Evolutionary conservation across 1,140 invertebrate genomes (phyloP), one percentile per base, ranked within the genome.

Genomic region (Anoplolepis gracilipes): DNA sequence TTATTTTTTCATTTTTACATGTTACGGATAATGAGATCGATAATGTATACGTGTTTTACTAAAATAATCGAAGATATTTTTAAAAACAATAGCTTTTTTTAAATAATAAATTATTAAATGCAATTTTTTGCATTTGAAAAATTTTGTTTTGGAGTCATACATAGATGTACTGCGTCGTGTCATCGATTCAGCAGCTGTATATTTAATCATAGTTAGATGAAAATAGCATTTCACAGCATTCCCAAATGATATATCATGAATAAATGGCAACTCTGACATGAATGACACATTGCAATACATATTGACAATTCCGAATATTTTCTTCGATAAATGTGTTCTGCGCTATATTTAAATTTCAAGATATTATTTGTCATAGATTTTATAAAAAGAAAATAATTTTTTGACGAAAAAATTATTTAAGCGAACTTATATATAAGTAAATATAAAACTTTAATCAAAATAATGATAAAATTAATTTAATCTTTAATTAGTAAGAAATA

Each of bases 151-250:
- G 13, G 10, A 49, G 5, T 39, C 1, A 22, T 36, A n/a, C 10
- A n/a, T 30, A 19, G 7, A 30, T 49, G 1, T 53, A 39, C 22
- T 65, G 42, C 11, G 65, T 65, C 33, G 33, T 57, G 65, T 57
- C 16, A 57, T 70, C 62, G 64, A 81, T 81, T 57, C 67, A n/a
- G 42, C 33, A 39, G 33, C 16, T 16, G 16, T 19, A 30, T 70
- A 81, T 81, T 81, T 70, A 57, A 25, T 70, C 19, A 49, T 30
- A 49, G 11, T 65, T 0, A 33, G 33, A 19, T 57, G 77, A 81
- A 81, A 81, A 81, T 70, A 46, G 49, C 77, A 57, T 81, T 70
- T 81, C 49, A 30, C 42, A 81, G 19, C 33, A 19, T 28, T 30
- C 25, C 22, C 1, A 55, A 70, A 70, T 57, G 65, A 81, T 72